phyloP scores from a whole-genome alignment of 2,113 vertebrate species.

The Amphiprion ocellaris region DNA sequence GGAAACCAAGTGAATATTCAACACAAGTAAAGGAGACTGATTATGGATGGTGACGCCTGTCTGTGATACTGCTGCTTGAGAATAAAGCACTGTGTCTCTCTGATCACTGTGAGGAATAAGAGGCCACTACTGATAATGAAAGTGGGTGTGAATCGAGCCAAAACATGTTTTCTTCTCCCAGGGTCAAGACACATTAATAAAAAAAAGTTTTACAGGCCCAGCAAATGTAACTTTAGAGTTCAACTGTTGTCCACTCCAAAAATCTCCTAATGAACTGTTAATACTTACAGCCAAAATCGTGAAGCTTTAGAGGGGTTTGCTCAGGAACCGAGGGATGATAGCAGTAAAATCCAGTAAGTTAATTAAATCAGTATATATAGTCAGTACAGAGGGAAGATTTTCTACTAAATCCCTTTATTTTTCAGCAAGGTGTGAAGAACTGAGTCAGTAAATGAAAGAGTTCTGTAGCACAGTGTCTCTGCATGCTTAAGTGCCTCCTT shows the following conservation, averaged over 20 bases:
- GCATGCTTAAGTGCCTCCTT: slow-evolving; percentile 46
- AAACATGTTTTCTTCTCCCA: slow-evolving; percentile 11
- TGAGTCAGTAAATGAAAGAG: slow-evolving; percentile 49
- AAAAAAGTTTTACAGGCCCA: slow-evolving; percentile 24
- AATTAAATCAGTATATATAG: slow-evolving; percentile 60
- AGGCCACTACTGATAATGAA: slow-evolving; percentile 15
- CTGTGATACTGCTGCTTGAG: slow-evolving; percentile 39
- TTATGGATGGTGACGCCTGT: slow-evolving; percentile 29
- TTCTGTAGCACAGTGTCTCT: slow-evolving; percentile 35
- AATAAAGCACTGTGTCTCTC: slow-evolving; percentile 24
- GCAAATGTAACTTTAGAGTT: slow-evolving; percentile 8
- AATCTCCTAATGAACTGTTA: slow-evolving; percentile 3
- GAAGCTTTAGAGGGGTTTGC: slow-evolving; percentile 26
- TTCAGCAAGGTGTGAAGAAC: slow-evolving; percentile 56
- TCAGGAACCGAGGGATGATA: slow-evolving; percentile 19
- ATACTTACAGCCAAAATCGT: background rate
- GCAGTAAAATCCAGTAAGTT: slow-evolving; percentile 46
- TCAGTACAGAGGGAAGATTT: slow-evolving; percentile 38
- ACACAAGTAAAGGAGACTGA: slow-evolving; percentile 40
- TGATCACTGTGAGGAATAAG: slow-evolving; percentile 48
- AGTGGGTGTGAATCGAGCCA: slow-evolving; percentile 35
- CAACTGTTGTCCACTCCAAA: slow-evolving; percentile 3
- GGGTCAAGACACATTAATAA: slow-evolving; percentile 20
- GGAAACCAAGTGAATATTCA: slow-evolving; percentile 27
- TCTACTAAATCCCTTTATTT: slow-evolving; percentile 54